A percentile compares a stretch with the other conserved stretches of the same genome.
phyloP scores from a whole-genome alignment of 2,888 invertebrate species.

The Bedellia somnulentella region DNA sequence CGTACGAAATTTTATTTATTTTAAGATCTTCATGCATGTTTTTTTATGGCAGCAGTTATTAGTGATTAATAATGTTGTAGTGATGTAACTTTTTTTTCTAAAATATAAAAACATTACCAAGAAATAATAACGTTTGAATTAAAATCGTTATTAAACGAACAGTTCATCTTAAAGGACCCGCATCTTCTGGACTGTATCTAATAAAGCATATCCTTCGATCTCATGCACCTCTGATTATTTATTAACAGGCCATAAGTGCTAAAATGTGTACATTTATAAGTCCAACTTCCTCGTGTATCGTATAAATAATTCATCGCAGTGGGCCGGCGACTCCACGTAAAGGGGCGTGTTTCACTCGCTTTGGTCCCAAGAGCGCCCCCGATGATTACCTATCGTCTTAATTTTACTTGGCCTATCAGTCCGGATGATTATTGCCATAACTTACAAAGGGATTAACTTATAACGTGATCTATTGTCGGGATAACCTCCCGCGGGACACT shows the following conservation, averaged over 20 bases:
- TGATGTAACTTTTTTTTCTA: too few species aligned
- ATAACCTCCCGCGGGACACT: conserved; percentile 1
- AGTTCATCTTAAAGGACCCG: too few species aligned
- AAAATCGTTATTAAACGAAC: too few species aligned
- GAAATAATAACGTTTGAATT: too few species aligned
- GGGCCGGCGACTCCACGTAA: conserved; percentile 1
- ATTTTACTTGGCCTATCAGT: conserved; percentile 3
- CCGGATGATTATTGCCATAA: not conserved
- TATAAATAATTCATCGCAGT: conserved; percentile 7
- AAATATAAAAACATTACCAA: too few species aligned
- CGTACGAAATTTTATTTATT: too few species aligned
- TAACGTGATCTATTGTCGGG: not conserved
- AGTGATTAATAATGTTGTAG: too few species aligned
- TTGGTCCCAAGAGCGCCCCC: not conserved
- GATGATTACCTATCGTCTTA: conserved; percentile 4
- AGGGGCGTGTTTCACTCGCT: not conserved
- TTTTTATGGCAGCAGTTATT: too few species aligned
- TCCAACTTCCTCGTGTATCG: conserved; percentile 16
- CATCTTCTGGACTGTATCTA: too few species aligned
- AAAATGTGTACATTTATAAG: conserved; percentile 54
- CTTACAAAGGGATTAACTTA: not conserved
- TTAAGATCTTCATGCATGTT: too few species aligned
- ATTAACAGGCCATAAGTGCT: conserved; percentile 56
- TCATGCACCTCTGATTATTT: conserved; percentile 43
- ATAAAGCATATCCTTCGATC: too few species aligned